These are phyloP conservation scores for Actenoides lindsayi DNA, from an alignment of 2,113 vertebrate genomes.

Conservation along the genomic window DNA sequence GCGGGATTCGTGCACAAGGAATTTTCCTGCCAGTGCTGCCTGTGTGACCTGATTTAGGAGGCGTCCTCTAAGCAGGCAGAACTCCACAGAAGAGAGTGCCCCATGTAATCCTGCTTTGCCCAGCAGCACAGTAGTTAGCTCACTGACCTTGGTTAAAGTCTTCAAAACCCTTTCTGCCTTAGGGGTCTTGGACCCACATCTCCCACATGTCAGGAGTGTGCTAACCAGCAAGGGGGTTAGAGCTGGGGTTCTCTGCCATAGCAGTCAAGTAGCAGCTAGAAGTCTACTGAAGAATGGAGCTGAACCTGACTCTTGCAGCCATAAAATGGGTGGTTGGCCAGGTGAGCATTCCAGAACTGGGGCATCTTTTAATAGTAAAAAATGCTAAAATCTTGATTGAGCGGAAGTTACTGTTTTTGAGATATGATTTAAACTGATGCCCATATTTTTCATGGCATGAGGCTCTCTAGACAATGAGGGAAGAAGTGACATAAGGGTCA, in stretches of 20 bases:
- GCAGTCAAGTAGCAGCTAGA: not conserved
- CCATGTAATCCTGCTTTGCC: not conserved
- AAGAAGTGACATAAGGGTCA: not conserved
- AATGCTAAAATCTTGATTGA: not conserved
- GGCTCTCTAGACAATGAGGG: not conserved
- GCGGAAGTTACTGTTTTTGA: not conserved
- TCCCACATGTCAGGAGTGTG: fast-evolving
- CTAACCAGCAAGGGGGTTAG: not conserved
- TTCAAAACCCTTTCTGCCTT: not conserved
- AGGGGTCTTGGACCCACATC: fast-evolving
- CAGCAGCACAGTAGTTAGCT: not conserved
- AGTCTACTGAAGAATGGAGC: not conserved
- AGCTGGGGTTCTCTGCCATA: not conserved
- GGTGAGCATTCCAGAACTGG: not conserved
- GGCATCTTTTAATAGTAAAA: not conserved
- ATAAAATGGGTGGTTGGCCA: not conserved
- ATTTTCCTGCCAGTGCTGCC: not conserved
- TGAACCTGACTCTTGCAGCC: not conserved
- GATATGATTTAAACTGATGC: not conserved
- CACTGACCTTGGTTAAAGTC: not conserved
- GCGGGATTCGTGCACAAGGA: not conserved
- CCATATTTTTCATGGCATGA: not conserved
- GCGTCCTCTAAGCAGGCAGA: not conserved
- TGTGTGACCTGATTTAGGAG: not conserved
- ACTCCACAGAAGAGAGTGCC: not conserved